Base-by-base conservation (phyloP, 2,797 vertebrate genomes). In the Myotis pilosus region DNA sequence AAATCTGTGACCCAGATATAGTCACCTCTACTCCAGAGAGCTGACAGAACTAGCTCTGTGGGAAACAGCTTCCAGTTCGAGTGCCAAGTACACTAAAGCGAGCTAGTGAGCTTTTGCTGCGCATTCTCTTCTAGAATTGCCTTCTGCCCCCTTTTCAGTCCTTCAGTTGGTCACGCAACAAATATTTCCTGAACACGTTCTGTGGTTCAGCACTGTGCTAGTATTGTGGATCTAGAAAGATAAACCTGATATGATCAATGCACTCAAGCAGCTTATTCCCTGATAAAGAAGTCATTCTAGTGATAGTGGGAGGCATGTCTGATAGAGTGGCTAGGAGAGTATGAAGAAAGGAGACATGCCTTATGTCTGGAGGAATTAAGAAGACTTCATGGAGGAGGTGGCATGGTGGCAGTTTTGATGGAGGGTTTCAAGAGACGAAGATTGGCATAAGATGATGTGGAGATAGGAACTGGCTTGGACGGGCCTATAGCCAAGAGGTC, bases 1-100 rank as follows among this genome's bases (percentile, higher is more conserved):
- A 92, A 87, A 94, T 64, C 71, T 36, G n/a, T 83, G 75, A 76
- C 89, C 79, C 75, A 89, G 51, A 96, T 74, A 78, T 2, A 41
- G 51, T 92, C 49, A 68, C 78, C 68, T 93, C 44, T 30, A 49
- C n/a, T 92, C 75, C 75, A 86, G 36, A 96, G 57, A 92, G 30
- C 89, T 75, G 7, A 85, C 57, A 3, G 15, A 92, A 94, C 33
- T 28, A 36, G 51, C 91, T 93, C 41, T 81, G 33, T 38, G 33
- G 33, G 66, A 76, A 44, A 80, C 19, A 71, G n/a, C 88, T 96
- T 96, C 75, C 57, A 95, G 80, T 80, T 51, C 10, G 1, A n/a
- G 20, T 44, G 6, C 81, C 78, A 69, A 88, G 68, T 57, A 95
- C 30, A 85, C 23, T 51, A 62, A 75, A 71, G 64, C 57, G 23